phyloP scores from a whole-genome alignment of 2,797 vertebrate species.

The Myotis planiceps region DNA sequence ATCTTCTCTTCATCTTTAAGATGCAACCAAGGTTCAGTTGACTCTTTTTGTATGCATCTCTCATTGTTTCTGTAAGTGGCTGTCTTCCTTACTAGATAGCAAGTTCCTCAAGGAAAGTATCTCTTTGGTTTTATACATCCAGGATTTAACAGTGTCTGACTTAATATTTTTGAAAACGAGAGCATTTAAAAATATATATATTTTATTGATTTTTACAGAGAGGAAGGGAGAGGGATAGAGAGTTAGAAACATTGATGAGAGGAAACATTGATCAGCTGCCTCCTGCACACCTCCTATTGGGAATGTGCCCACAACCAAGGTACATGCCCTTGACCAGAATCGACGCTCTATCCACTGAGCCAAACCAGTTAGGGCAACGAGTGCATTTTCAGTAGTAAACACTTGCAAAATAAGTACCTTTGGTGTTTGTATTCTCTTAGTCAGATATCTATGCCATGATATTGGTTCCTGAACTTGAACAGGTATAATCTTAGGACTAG shows the following conservation, averaged over 20 bases:
- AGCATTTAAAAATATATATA: not conserved
- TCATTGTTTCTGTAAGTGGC: not conserved
- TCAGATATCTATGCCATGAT: not conserved
- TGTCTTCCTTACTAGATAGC: not conserved
- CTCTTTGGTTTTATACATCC: not conserved
- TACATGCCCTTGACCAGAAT: no score
- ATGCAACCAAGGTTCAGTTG: not conserved
- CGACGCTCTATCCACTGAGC: no score
- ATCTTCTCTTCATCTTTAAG: not conserved
- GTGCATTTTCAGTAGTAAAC: not conserved
- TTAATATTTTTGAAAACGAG: not conserved
- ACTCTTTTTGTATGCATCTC: not conserved
- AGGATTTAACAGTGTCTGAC: not conserved
- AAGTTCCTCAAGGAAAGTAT: not conserved
- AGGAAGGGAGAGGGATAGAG: no score
- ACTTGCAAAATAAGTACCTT: not conserved
- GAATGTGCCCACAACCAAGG: no score
- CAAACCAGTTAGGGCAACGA: not conserved
- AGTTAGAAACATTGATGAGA: no score
- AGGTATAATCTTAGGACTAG: not conserved
- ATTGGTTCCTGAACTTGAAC: slow-evolving; percentile 11
- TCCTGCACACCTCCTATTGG: no score
- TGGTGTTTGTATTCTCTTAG: not conserved
- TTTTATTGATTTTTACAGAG: no score
- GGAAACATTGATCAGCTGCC: no score